Conservation (phyloP, 2,113 vertebrate genomes). For the Craseonycteris thonglongyai region DNA sequence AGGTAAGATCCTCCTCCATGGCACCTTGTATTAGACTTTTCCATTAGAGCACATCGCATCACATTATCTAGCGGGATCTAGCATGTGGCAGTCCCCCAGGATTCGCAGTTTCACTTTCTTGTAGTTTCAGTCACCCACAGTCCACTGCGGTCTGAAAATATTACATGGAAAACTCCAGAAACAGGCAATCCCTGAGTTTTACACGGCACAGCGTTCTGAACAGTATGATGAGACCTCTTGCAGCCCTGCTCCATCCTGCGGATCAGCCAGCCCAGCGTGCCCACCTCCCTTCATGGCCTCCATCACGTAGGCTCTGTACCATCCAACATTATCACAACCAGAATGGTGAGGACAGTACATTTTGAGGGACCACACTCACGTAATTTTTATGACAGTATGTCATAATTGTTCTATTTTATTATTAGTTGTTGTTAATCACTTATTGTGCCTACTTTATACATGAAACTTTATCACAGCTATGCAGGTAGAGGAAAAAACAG, state of each 20-base stretch:
- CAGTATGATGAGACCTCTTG: neutral
- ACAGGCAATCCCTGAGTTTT: neutral
- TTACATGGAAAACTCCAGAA: neutral
- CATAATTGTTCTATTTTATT: neutral
- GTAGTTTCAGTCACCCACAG: too few relatives aligned
- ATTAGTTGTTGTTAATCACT: neutral
- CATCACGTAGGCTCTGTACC: neutral
- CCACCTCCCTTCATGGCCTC: neutral
- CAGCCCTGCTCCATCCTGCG: neutral
- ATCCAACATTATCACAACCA: too few relatives aligned
- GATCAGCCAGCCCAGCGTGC: neutral
- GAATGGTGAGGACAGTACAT: neutral
- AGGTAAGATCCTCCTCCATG: neutral
- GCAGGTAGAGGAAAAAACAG: neutral
- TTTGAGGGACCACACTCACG: neutral
- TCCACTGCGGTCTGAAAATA: too few relatives aligned
- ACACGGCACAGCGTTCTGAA: neutral
- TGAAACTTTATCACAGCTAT: neutral
- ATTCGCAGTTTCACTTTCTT: too few relatives aligned
- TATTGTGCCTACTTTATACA: neutral
- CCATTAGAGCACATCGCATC: neutral
- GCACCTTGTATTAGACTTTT: neutral
- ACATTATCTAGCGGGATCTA: neutral
- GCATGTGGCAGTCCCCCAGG: neutral
- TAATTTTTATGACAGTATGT: neutral